phyloP scores from a whole-genome alignment of 2,113 vertebrate genomes.

The Lutjanus erythropterus region DNA sequence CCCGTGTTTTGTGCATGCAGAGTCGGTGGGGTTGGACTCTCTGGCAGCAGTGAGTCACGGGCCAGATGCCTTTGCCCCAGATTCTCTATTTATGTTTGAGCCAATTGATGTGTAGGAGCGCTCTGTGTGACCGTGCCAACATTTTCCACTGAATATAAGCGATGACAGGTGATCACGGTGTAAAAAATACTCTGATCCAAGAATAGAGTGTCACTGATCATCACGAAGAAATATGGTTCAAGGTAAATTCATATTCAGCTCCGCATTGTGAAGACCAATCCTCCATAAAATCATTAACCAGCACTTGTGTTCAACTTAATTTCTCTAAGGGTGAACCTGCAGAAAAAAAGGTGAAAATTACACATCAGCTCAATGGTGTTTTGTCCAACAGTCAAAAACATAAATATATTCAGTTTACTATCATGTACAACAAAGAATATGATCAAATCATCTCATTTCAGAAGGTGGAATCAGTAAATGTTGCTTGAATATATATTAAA shows the following conservation, averaged over 20 bases:
- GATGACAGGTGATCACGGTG: not conserved
- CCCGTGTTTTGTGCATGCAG: not conserved
- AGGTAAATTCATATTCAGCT: not conserved
- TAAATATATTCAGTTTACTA: not conserved
- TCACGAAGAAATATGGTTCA: not conserved
- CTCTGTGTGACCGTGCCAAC: not conserved
- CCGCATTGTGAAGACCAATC: not conserved
- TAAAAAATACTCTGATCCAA: not conserved
- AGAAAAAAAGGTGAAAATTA: too few relatives aligned
- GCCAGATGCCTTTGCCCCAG: constrained; percentile 63
- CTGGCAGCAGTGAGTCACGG: not conserved
- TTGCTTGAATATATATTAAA: not conserved
- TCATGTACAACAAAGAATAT: not conserved
- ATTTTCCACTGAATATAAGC: constrained; percentile 5
- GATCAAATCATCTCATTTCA: not conserved
- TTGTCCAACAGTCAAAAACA: not conserved
- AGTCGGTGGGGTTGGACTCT: not conserved
- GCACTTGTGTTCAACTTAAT: too few relatives aligned
- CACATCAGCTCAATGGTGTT: too few relatives aligned
- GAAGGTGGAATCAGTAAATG: not conserved
- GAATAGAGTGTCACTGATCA: not conserved
- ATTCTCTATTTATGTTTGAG: constrained; percentile 58
- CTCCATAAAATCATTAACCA: not conserved
- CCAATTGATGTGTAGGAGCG: not conserved
- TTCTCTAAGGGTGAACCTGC: not conserved